phyloP scores from a whole-genome alignment of 2,113 vertebrate species.

The Heteronetta atricapilla region DNA sequence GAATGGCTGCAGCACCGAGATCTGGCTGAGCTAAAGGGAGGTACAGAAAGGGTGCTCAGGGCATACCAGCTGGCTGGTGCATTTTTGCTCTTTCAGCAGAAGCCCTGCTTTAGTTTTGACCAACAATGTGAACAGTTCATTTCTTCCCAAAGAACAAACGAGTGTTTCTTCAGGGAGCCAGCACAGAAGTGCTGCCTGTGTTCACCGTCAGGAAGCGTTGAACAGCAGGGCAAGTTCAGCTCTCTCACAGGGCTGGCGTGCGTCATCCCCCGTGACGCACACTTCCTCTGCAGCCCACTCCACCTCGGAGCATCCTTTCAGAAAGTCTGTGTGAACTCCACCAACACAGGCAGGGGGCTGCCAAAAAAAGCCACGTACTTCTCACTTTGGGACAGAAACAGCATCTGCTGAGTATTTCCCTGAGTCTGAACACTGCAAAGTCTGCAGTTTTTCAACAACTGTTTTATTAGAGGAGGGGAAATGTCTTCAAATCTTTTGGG shows the following conservation, averaged over 20 bases:
- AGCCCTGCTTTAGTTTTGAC: not conserved
- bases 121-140: too few relatives aligned
- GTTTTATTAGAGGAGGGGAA: slow-evolving; percentile 41
- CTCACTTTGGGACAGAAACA: not conserved
- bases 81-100: not conserved
- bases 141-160: not conserved
- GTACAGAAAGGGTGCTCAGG: fast-evolving
- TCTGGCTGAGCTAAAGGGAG: not conserved
- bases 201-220: not conserved
- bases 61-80: not conserved
- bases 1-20: fast-evolving
- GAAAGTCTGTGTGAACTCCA: slow-evolving; percentile 39
- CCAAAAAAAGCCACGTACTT: not conserved
- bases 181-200: fast-evolving
- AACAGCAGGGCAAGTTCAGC: not conserved
- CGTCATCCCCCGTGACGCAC: not conserved
- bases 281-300: slow-evolving; percentile 6
- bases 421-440: slow-evolving; percentile 30
- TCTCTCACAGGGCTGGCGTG: not conserved
- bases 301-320: not conserved
- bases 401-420: slow-evolving; percentile 49
- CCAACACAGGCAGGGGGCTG: not conserved
- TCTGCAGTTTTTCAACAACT: slow-evolving; percentile 59
- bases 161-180: not conserved
- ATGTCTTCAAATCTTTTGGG: slow-evolving; percentile 64